Conservation (phyloP, 2,888 invertebrate species). For the Bursaphelenchus okinawaensis region DNA sequence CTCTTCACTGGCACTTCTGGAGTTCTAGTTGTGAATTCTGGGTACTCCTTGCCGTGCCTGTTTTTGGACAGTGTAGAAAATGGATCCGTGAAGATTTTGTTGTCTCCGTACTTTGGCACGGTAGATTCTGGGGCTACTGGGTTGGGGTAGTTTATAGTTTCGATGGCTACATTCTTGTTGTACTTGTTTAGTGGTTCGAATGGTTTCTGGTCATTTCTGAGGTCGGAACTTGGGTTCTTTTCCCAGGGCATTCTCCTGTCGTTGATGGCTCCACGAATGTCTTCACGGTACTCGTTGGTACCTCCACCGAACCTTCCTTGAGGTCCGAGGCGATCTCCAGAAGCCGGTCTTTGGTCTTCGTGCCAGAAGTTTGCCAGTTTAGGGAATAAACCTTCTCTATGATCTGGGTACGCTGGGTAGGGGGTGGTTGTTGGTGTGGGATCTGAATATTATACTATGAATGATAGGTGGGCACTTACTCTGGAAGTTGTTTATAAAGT, state of each 20-base stretch:
- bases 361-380: slow-evolving; percentile 15
- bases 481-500: too few relatives aligned
- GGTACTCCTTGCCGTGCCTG: slow-evolving; percentile 6
- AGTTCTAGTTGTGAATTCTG: slow-evolving; percentile 8
- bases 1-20: slow-evolving; percentile 11
- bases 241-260: slow-evolving; percentile 19
- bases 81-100: slow-evolving; percentile 1
- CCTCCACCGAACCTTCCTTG: slow-evolving; percentile 23
- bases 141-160: not conserved
- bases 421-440: slow-evolving; percentile 8
- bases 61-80: not conserved
- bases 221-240: not conserved
- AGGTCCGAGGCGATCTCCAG: slow-evolving; percentile 22
- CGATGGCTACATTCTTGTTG: not conserved
- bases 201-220: not conserved
- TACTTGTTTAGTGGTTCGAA: not conserved
- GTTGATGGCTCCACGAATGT: slow-evolving; percentile 23
- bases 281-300: slow-evolving; percentile 27
- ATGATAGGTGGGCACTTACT: too few relatives aligned
- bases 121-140: not conserved
- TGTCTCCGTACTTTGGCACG: not conserved
- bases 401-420: slow-evolving; percentile 21
- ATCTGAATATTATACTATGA: too few relatives aligned
- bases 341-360: slow-evolving; percentile 23
- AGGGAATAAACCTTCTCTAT: slow-evolving; percentile 17